Conservation (phyloP, 2,888 invertebrate genomes). For the Flexamia atlantica region DNA sequence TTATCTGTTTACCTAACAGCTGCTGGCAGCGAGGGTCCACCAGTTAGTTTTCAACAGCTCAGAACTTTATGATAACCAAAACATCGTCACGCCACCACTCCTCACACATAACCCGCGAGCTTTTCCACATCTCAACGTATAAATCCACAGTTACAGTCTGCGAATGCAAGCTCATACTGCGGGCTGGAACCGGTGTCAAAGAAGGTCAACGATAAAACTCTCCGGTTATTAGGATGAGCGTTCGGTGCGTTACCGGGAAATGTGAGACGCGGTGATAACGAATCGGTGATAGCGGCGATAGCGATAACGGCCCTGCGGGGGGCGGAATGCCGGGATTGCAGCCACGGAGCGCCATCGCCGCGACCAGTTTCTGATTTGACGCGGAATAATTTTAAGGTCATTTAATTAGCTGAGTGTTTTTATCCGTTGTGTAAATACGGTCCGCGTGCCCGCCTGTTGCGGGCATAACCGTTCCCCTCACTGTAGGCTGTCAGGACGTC, state of each 20-base stretch:
- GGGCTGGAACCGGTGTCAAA: background rate
- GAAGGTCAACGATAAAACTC: constrained; percentile 4
- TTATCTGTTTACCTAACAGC: no score
- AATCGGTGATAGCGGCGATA: constrained; percentile 21
- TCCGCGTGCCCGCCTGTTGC: background rate
- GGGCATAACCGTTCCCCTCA: background rate
- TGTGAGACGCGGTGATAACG: constrained; percentile 25
- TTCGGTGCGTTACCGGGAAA: constrained; percentile 24
- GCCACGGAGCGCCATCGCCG: background rate
- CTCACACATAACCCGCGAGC: background rate
- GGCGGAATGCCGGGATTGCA: background rate
- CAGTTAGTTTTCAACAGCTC: no score
- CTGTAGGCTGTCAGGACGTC: constrained; percentile 10
- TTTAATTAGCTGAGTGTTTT: constrained; percentile 34
- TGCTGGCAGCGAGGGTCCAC: no score
- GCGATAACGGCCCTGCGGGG: background rate
- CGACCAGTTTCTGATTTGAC: constrained; percentile 13
- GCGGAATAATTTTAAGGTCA: constrained; percentile 38
- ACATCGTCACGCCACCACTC: no score
- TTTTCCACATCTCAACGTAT: background rate
- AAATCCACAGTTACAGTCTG: background rate
- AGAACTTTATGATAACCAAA: no score
- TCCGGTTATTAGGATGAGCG: background rate
- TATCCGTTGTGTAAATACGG: background rate
- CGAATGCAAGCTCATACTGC: background rate